Percentiles rank a stretch among this genome's conserved stretches.
Conservation (phyloP, 2,113 vertebrate species). For the Miniopterus natalensis region DNA sequence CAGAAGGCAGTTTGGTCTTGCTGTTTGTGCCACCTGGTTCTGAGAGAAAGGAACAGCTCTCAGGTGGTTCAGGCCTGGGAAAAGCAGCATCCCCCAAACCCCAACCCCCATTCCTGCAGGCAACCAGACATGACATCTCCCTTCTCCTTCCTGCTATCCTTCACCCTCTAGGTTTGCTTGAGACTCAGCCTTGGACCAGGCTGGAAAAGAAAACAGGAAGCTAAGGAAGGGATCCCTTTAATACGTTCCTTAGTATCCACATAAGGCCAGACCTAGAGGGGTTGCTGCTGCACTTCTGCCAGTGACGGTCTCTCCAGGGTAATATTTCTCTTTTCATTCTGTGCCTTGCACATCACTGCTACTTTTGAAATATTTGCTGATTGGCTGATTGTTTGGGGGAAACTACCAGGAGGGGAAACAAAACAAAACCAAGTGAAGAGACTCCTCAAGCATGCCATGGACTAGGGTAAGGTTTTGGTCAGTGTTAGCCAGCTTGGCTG, state of each 20-base stretch:
- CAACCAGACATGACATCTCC: background rate
- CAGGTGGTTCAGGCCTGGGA: background rate
- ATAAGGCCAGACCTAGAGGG: background rate
- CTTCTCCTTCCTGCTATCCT: background rate
- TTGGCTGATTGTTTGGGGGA: background rate
- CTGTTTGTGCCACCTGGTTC: background rate
- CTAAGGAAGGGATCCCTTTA: background rate
- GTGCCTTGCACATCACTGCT: background rate
- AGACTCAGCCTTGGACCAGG: background rate
- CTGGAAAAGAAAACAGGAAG: background rate
- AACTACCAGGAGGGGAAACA: background rate
- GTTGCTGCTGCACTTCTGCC: background rate
- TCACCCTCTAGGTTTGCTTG: background rate
- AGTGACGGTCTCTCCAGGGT: background rate
- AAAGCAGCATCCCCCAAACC: background rate
- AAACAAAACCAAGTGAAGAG: conserved; percentile 5
- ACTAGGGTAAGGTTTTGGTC: background rate
- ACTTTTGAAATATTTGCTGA: conserved; percentile 44
- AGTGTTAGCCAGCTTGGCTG: background rate
- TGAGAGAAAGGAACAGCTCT: background rate
- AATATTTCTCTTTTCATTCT: background rate
- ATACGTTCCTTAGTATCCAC: background rate
- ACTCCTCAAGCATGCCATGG: background rate
- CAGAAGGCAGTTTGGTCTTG: background rate
- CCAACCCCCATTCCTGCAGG: background rate